These are phyloP conservation scores for Agriopis marginaria DNA, from an alignment of 2,888 invertebrate species.

Conservation along the genomic window DNA sequence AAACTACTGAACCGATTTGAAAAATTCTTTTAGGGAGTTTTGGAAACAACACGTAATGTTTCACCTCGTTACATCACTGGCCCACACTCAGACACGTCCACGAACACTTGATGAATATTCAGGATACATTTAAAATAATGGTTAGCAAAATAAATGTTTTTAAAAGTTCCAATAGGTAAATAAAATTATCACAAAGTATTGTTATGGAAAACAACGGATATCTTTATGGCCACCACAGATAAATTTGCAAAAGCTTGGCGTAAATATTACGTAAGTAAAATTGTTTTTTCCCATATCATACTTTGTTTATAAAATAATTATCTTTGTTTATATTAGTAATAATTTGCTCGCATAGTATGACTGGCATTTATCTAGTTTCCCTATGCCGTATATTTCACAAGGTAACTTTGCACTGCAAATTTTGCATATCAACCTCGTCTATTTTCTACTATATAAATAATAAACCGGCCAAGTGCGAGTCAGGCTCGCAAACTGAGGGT, in stretches of 20 bases:
- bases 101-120: too few species aligned
- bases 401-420: slow-evolving; percentile 1
- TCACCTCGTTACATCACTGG: too few species aligned
- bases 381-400: neutral
- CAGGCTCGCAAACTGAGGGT: too few species aligned
- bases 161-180: slow-evolving; percentile 1
- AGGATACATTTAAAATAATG: neutral
- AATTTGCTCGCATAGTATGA: neutral
- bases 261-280: slow-evolving; percentile 8
- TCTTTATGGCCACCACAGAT: slow-evolving; percentile 26
- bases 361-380: neutral
- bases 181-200: slow-evolving; percentile 9
- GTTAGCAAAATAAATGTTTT: neutral
- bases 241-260: neutral
- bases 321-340: slow-evolving; percentile 14
- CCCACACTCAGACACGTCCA: too few species aligned
- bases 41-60: too few species aligned
- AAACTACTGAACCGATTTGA: too few species aligned
- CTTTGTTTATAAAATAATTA: slow-evolving; percentile 12
- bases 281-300: slow-evolving; percentile 4
- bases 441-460: too few species aligned
- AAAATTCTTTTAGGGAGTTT: too few species aligned
- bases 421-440: neutral
- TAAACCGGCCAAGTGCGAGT: too few species aligned
- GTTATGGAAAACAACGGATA: slow-evolving; percentile 11